These are phyloP conservation scores for Eupithecia subumbrata DNA, from an alignment of 2,888 invertebrate genomes.

Conservation along the genomic window DNA sequence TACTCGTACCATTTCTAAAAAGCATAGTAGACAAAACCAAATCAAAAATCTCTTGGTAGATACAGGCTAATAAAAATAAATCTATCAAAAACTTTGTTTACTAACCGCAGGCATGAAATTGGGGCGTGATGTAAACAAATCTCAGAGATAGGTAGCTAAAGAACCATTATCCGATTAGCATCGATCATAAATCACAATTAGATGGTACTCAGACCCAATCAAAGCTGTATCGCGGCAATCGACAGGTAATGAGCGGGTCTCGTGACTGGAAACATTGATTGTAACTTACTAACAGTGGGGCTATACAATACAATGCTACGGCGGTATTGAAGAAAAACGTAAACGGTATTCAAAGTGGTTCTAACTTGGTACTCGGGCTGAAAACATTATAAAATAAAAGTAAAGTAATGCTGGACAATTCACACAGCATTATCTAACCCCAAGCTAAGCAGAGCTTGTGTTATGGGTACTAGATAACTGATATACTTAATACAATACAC, in stretches of 20 bases:
- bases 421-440: too few relatives aligned
- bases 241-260: conserved; percentile 58
- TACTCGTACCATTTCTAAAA: too few relatives aligned
- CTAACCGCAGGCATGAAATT: conserved; percentile 8
- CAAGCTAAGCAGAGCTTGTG: too few relatives aligned
- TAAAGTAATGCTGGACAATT: too few relatives aligned
- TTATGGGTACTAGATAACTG: too few relatives aligned
- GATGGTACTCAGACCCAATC: conserved; percentile 35
- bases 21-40: too few relatives aligned
- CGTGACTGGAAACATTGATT: conserved; percentile 33
- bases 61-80: not conserved
- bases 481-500: too few relatives aligned
- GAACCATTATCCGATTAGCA: conserved; percentile 18
- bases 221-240: conserved; percentile 49
- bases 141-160: conserved; percentile 15
- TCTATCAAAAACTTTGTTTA: not conserved
- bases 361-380: not conserved
- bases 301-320: not conserved
- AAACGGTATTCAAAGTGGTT: conserved; percentile 1
- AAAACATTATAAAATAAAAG: too few relatives aligned
- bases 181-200: conserved; percentile 37
- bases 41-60: not conserved
- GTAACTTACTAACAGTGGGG: not conserved
- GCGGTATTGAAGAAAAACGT: not conserved
- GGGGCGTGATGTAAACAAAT: conserved; percentile 15